phyloP scores from a whole-genome alignment of 2,797 vertebrate genomes.

The Scyliorhinus canicula region DNA sequence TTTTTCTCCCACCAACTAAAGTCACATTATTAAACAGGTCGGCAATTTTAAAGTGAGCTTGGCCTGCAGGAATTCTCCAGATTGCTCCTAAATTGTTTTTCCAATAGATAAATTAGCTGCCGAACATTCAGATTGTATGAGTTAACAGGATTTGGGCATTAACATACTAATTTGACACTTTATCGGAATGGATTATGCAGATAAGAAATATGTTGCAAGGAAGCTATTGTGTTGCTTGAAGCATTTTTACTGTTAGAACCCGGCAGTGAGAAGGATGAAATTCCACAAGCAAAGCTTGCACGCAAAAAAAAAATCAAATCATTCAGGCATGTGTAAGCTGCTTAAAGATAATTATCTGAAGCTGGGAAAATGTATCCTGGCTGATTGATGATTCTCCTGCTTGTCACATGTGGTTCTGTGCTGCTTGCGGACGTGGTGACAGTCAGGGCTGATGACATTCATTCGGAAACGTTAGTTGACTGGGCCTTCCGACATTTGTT shows the following conservation, averaged over 20 bases:
- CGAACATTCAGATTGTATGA: background rate
- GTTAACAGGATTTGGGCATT: slow-evolving; percentile 32
- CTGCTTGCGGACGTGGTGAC: background rate
- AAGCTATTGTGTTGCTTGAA: slow-evolving; percentile 15
- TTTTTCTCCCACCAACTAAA: background rate
- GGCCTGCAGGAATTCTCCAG: background rate
- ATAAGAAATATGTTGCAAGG: slow-evolving; percentile 32
- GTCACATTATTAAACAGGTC: background rate
- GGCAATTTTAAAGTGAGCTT: background rate
- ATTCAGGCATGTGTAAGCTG: slow-evolving; percentile 6
- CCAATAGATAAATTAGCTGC: slow-evolving; percentile 14
- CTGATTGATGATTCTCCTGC: background rate
- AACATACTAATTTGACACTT: slow-evolving; percentile 36
- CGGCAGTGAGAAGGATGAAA: background rate
- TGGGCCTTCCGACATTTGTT: background rate
- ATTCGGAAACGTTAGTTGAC: background rate
- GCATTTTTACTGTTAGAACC: background rate
- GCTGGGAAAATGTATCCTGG: background rate
- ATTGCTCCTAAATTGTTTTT: background rate
- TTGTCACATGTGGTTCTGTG: background rate
- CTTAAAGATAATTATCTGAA: slow-evolving; percentile 7
- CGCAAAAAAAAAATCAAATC: background rate
- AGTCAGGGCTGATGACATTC: background rate
- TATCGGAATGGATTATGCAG: slow-evolving; percentile 23
- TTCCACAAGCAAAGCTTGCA: background rate